Conservation (phyloP, 1,140 invertebrate genomes). For the Ylistrum balloti region DNA sequence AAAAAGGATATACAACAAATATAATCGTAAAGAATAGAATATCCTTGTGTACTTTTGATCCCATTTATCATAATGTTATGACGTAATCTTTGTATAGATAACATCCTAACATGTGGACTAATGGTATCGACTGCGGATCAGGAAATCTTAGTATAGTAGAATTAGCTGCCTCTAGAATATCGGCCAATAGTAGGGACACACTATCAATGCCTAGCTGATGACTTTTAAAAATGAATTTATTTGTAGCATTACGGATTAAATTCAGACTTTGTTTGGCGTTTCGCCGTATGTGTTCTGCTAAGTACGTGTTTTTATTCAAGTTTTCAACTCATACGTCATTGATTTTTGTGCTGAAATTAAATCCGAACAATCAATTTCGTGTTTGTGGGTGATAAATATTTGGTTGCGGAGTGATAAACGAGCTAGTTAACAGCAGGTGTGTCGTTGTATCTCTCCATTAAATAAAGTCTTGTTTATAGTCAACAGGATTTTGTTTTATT, state of each 20-base stretch:
- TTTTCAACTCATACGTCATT: slow-evolving; percentile 21
- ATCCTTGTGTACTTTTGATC: too few species aligned
- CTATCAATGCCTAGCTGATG: background rate
- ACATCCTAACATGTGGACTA: background rate
- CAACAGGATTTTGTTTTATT: background rate
- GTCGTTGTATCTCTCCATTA: background rate
- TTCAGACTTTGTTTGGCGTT: background rate
- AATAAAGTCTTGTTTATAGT: background rate
- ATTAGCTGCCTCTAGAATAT: background rate
- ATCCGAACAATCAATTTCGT: slow-evolving; percentile 18
- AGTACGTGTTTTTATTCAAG: slow-evolving; percentile 39
- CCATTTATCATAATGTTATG: too few species aligned
- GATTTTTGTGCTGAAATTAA: slow-evolving; percentile 12
- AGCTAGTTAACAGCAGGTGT: background rate
- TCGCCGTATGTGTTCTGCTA: background rate
- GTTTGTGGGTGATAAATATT: slow-evolving; percentile 37
- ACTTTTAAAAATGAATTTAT: slow-evolving; percentile 40
- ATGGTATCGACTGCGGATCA: background rate
- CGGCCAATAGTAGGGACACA: background rate
- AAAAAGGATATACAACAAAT: too few species aligned
- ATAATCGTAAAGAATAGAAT: too few species aligned
- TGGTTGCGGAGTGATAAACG: slow-evolving; percentile 8
- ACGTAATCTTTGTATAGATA: background rate
- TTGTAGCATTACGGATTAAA: slow-evolving; percentile 24
- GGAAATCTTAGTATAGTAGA: background rate